These are phyloP conservation scores for Sorex maritimensis DNA, from an alignment of 2,797 vertebrate species.

Conservation along the genomic window DNA sequence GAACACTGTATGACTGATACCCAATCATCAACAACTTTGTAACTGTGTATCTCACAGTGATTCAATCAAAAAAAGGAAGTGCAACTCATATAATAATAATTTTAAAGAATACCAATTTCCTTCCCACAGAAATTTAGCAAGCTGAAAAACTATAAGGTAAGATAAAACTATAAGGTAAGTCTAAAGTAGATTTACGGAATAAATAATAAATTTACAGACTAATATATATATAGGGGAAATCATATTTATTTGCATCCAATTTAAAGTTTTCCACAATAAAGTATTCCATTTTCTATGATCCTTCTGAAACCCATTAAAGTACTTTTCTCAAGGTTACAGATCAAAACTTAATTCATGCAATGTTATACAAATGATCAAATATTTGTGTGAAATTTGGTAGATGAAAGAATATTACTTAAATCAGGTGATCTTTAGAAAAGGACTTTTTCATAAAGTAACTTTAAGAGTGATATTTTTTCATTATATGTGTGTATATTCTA, in stretches of 20 bases:
- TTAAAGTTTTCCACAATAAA: conserved; percentile 59
- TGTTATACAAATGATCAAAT: conserved; percentile 47
- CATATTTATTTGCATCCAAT: conserved; percentile 4
- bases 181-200: conserved; percentile 28
- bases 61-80: conserved; percentile 22
- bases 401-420: conserved; percentile 59
- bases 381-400: conserved; percentile 1
- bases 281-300: conserved; percentile 47
- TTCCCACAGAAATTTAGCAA: not conserved
- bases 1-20: no score
- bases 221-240: no score
- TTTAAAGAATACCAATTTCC: not conserved
- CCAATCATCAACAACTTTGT: no score
- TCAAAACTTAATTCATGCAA: conserved; percentile 55
- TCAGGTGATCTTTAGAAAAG: conserved; percentile 21
- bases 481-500: not conserved
- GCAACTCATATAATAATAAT: not conserved
- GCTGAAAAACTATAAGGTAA: not conserved
- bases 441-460: conserved; percentile 32
- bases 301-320: conserved; percentile 19
- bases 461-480: conserved; percentile 52
- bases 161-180: not conserved
- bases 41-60: no score
- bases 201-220: conserved; percentile 15
- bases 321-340: conserved; percentile 38